Percentiles rank a stretch among this genome's conserved stretches.
These are phyloP conservation scores for Sebastes kiyomatsui DNA, from an alignment of 2,797 vertebrate species.

Conservation along the genomic window DNA sequence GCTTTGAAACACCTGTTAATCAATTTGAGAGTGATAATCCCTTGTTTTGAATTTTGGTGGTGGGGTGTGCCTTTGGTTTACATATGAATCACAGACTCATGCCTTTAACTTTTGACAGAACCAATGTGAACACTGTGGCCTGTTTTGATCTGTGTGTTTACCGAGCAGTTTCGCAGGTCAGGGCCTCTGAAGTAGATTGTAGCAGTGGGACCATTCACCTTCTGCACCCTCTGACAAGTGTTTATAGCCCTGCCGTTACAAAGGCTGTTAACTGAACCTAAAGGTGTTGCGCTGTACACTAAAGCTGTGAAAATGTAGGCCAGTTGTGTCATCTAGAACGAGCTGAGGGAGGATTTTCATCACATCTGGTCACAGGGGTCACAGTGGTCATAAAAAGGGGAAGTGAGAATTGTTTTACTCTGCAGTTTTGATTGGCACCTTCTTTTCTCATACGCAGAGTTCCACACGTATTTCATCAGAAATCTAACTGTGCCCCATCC, in stretches of 20 bases:
- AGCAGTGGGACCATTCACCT: neutral
- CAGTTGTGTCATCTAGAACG: slow-evolving; percentile 36
- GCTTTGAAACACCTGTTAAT: neutral
- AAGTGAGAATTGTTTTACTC: slow-evolving; percentile 41
- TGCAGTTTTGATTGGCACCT: slow-evolving; percentile 41
- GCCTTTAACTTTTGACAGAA: slow-evolving; percentile 1
- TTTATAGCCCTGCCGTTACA: slow-evolving; percentile 20
- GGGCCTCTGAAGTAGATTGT: slow-evolving; percentile 13
- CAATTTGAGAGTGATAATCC: neutral
- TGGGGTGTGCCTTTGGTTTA: neutral
- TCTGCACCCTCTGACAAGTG: slow-evolving; percentile 8
- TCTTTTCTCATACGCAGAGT: slow-evolving; percentile 3
- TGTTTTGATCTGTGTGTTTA: slow-evolving; percentile 24
- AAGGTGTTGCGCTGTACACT: slow-evolving; percentile 33
- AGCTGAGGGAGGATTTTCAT: slow-evolving; percentile 14
- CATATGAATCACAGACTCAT: neutral
- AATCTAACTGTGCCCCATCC: neutral
- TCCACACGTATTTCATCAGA: slow-evolving; percentile 10
- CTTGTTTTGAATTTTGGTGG: neutral
- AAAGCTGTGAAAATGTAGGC: slow-evolving; percentile 44
- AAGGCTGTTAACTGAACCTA: slow-evolving; percentile 37
- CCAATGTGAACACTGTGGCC: neutral
- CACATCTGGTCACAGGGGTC: neutral
- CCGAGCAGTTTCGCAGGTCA: slow-evolving; percentile 1
- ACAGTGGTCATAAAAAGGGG: slow-evolving; percentile 9